Base-by-base conservation (phyloP, 2,888 invertebrate species). In the Ganaspis brasiliensis region DNA sequence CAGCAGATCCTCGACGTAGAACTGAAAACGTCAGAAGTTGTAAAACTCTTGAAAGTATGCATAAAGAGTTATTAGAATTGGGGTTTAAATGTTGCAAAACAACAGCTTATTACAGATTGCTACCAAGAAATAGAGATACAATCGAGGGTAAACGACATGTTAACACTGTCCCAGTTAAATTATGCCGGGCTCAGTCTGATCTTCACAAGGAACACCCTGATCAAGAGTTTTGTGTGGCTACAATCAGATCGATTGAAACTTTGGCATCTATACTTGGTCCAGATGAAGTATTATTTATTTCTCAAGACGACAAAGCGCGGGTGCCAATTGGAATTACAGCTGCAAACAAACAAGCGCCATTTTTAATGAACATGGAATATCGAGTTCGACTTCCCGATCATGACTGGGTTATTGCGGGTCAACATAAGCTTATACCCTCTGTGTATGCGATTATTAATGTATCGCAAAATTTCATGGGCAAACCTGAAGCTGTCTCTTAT, bases 311-410 rank as follows among this genome's bases (percentile, higher is more conserved):
- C 40, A 52, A 75, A 45, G 70, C 76, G n/a, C 77, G 88, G 21
- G 87, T 91, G 1, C 87, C 90, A 4, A 81, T 91, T 52, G 89
- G 90, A n/a, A 52, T 91, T 37, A 84, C 90, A 55, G 90, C 91
- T 35, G 92, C 89, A 73, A 89, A 89, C 71, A 88, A 87, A 67
- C 91, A 92, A 84, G 86, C 87, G 2, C 87, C 88, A 14, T 75
- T 88, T 4, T 71, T 89, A 8, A 87, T 89, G 88, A 85, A 86
- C 57, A 57, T 88, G 40, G 85, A 88, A 16, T 88, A 87, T 74
- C 74, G 78, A 10, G 83, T 87, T 8, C 71, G 31, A 5, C 61
- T 87, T 16, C 87, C 89, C 4, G 89, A 90, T 16, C 87, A 89
- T 76, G 87, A 90, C 57, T 90, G 84, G 82, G 85, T 87, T 5